A percentile compares a stretch with the other conserved stretches of the same genome.
Conservation (phyloP, 2,113 vertebrate species). For the Xiphias gladius region DNA sequence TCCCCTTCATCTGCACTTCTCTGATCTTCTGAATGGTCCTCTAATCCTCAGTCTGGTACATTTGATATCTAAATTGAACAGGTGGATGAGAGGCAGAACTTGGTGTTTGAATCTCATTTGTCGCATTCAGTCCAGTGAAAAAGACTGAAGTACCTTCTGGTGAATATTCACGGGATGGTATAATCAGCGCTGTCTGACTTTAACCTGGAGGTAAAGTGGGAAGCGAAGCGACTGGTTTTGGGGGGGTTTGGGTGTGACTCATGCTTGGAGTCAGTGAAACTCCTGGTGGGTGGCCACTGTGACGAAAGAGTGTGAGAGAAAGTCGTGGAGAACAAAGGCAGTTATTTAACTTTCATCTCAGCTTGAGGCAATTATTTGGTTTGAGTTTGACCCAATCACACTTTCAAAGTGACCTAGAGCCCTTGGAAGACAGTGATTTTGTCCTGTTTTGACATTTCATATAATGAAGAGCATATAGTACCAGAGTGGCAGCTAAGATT, state of each 20-base stretch:
- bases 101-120: conserved; percentile 38
- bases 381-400: conserved; percentile 63
- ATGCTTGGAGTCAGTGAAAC: conserved; percentile 71
- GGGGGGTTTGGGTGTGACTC: conserved; percentile 58
- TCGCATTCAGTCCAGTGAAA: conserved; percentile 33
- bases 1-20: conserved; percentile 50
- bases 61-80: conserved; percentile 69
- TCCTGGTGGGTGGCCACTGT: conserved; percentile 76
- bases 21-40: conserved; percentile 47
- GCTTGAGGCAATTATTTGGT: conserved; percentile 65
- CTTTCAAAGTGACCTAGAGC: conserved; percentile 42
- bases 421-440: conserved; percentile 29
- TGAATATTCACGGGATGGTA: conserved; percentile 24
- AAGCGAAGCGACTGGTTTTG: conserved; percentile 11
- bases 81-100: conserved; percentile 55
- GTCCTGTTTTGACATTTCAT: conserved; percentile 41
- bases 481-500: conserved; percentile 8
- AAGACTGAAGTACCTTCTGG: conserved; percentile 46
- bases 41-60: conserved; percentile 72
- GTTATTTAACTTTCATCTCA: conserved; percentile 74
- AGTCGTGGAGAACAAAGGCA: conserved; percentile 70
- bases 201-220: conserved; percentile 29
- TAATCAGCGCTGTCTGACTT: conserved; percentile 33
- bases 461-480: background rate
- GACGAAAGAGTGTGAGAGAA: conserved; percentile 57